Evolutionary conservation across 2,888 invertebrate species (phyloP), one percentile per base, ranked within the genome.

Genomic region (Subacronicta megacephala): DNA sequence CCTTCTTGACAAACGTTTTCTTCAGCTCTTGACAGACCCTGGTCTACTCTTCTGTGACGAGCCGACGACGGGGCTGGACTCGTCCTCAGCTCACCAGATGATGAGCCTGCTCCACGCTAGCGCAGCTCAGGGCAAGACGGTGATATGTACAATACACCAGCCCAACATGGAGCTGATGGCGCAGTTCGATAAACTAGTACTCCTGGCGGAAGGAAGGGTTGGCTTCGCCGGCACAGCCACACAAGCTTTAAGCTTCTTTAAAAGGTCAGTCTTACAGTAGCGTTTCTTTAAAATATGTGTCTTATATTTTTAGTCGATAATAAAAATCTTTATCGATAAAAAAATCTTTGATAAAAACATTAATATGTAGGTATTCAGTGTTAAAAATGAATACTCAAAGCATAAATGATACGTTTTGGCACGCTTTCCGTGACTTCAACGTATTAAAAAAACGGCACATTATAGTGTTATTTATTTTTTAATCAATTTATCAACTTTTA

Each of bases 81-180:
- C 98, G 0, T 98, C 96, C 79, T 98, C 98, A 83, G 99, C 99
- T 0, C 97, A 97, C 83, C 97, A 97, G 83, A 94, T 99, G 54
- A 96, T 97, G 53, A 93, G 95, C 6, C 95, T 97, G 46, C 95
- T 98, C 78, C 95, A 96, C 23, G 92, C 95, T 62, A 96, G 97
- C 84, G 96, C 97, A 0, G 95, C 95, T 2, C 95, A 96, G 69
- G 98, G 98, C 15, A 97, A 97, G 88, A 98, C 98, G 0, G 96
- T 99, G 33, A 94, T 99, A 52, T 98, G 98, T 84, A 99, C 99
- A 16, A 99, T 99, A 74, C 99, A 99, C 89, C 99, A 99, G 90
- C 99, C 99, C 0, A 98, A 98, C 3, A 97, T 98, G 0, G 97
- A 98, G 77, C 91, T 98, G 55, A 98, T 98, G 87, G 96, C 96